phyloP scores from a whole-genome alignment of 2,113 vertebrate genomes.

The Thalassoma bifasciatum region DNA sequence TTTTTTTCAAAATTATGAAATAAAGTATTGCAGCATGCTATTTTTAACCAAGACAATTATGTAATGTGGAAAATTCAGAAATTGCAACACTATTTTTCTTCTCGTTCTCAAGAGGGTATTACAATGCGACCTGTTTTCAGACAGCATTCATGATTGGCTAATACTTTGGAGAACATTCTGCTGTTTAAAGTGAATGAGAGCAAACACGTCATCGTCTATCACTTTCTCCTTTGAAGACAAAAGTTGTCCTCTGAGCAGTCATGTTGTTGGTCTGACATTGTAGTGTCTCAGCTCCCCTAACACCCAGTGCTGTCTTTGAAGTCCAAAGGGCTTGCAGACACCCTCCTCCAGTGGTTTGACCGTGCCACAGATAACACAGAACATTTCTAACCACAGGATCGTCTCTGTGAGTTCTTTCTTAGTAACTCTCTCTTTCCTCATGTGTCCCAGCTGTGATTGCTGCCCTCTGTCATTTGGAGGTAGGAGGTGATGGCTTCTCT shows the following conservation, averaged over 20 bases:
- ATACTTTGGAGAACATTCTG: conserved; percentile 42
- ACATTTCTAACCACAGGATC: not conserved
- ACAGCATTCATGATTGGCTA: not conserved
- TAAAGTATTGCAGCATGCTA: too few species aligned
- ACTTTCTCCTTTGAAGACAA: not conserved
- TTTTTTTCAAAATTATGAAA: too few species aligned
- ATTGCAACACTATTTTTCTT: too few species aligned
- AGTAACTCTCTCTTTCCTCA: conserved; percentile 19
- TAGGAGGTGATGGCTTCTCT: conserved; percentile 89
- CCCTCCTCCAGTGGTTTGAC: not conserved
- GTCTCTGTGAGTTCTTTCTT: conserved; percentile 7
- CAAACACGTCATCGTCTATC: conserved; percentile 6
- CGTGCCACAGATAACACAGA: conserved; percentile 6
- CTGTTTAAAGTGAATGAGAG: not conserved
- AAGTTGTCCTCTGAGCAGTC: conserved; percentile 5
- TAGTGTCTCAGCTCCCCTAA: conserved; percentile 59
- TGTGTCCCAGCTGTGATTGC: conserved; percentile 57
- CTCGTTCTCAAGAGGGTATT: too few species aligned
- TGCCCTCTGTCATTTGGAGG: conserved; percentile 80
- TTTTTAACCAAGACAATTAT: too few species aligned
- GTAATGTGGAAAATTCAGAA: too few species aligned
- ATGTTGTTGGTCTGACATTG: conserved; percentile 17
- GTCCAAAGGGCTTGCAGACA: not conserved
- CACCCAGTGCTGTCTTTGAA: not conserved
- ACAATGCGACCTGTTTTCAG: not conserved